These are phyloP conservation scores for Zeus faber DNA, from an alignment of 2,113 vertebrate species.

Conservation along the genomic window DNA sequence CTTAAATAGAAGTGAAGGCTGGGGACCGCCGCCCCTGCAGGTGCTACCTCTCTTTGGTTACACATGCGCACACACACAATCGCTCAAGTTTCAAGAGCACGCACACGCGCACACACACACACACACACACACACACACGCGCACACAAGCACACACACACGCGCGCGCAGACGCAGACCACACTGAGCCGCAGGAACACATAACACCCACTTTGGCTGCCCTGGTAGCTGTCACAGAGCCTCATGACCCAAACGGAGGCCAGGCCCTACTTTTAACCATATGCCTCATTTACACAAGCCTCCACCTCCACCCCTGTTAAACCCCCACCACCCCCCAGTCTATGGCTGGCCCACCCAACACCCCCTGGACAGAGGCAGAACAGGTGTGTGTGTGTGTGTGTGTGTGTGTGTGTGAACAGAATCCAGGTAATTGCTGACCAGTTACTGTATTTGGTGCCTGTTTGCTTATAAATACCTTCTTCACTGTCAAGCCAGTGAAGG, in stretches of 20 bases:
- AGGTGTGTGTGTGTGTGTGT: slow-evolving; percentile 23
- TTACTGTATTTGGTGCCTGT: slow-evolving; percentile 28
- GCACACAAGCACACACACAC: not conserved
- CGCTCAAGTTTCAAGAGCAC: too few relatives aligned
- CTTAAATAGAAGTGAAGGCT: slow-evolving; percentile 50
- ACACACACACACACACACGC: slow-evolving; percentile 3
- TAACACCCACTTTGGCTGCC: slow-evolving; percentile 38
- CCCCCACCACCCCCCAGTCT: too few relatives aligned
- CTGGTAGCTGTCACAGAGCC: slow-evolving; percentile 50
- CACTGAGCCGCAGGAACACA: slow-evolving; percentile 40
- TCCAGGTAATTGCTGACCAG: slow-evolving; percentile 22
- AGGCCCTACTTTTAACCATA: slow-evolving; percentile 30
- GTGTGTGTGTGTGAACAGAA: slow-evolving; percentile 12
- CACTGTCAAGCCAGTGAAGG: slow-evolving; percentile 12
- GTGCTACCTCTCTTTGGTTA: slow-evolving; percentile 44
- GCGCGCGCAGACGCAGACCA: slow-evolving; percentile 10
- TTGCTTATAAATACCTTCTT: slow-evolving; percentile 47
- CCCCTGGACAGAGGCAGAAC: slow-evolving; percentile 41
- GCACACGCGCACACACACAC: not conserved
- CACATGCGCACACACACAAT: slow-evolving; percentile 1
- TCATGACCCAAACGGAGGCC: slow-evolving; percentile 39
- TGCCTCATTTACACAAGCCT: slow-evolving; percentile 37
- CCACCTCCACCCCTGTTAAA: not conserved
- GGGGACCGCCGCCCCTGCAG: slow-evolving; percentile 38
- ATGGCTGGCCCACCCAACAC: slow-evolving; percentile 25